These are phyloP conservation scores for Lysandra bellargus DNA, from an alignment of 2,888 invertebrate species.

Conservation along the genomic window DNA sequence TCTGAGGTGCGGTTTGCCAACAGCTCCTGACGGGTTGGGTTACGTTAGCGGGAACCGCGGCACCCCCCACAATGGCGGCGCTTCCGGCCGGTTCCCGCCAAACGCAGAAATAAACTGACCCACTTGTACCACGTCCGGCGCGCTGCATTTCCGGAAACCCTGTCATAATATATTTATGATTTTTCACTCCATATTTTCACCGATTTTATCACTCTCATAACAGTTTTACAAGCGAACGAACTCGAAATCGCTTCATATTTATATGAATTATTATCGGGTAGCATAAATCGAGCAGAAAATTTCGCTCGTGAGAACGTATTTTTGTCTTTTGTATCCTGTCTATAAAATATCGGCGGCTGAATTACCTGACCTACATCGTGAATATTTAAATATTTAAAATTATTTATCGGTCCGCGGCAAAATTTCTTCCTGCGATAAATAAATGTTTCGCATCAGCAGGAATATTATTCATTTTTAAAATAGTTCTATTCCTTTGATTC, in stretches of 20 bases:
- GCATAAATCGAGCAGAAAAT: constrained; percentile 5
- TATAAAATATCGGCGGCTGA: constrained; percentile 1
- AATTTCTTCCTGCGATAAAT: neutral
- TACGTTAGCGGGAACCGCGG: constrained; percentile 77
- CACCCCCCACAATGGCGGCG: constrained; percentile 76
- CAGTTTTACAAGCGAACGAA: constrained; percentile 31
- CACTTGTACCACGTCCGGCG: constrained; percentile 75
- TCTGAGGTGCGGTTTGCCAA: constrained; percentile 25
- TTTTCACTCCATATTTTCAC: constrained; percentile 46
- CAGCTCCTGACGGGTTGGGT: constrained; percentile 57
- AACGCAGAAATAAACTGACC: constrained; percentile 79
- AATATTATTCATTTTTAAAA: neutral
- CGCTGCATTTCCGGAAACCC: constrained; percentile 76
- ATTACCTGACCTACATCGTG: neutral
- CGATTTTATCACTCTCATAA: constrained; percentile 37
- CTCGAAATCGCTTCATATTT: constrained; percentile 8
- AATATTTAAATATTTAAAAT: constrained; percentile 11
- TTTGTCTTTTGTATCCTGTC: constrained; percentile 28
- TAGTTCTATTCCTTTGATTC: neutral
- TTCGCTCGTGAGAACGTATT: constrained; percentile 5
- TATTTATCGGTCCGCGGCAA: neutral
- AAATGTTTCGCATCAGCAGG: neutral
- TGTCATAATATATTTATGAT: constrained; percentile 76
- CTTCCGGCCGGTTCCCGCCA: constrained; percentile 80
- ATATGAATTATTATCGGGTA: neutral